Base-by-base conservation (phyloP, 2,888 invertebrate genomes). In the Polymixis flavicincta region DNA sequence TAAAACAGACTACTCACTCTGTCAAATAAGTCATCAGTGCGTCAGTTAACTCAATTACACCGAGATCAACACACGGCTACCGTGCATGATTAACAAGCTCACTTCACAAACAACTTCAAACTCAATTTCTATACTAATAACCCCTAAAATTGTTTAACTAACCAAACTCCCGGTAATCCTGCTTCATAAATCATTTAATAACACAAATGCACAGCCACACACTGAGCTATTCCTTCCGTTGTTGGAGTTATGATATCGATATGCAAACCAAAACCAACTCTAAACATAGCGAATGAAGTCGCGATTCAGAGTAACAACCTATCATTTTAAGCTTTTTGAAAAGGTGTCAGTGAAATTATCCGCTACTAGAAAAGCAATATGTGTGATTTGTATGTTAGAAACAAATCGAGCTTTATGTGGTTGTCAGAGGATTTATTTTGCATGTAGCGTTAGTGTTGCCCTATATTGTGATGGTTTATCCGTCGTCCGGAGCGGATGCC, bases 131-230 rank as follows among this genome's bases (percentile, higher is more conserved):
- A 87, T 85, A 84, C 75, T n/a, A 82, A 89, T 92, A 93, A 90
- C 91, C 89, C 86, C 88, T 90, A 94, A 92, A 93, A 90, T 93
- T 87, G 90, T 89, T 88, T 87, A 85, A 86, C 91, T 87, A 85
- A 82, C 83, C 85, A 83, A 89, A 82, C 86, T 90, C 89, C 86
- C 89, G 76, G 93, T 95, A 95, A 96, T 96, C 95, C 95, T 93
- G 92, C 91, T 93, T 93, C 95, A 96, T 96, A 96, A 96, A 96
- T 96, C 96, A 96, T 96, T 96, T 96, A 96, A 96, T 96, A 96
- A 96, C 96, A 95, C 95, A 95, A 96, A 95, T 94, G 95, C 94
- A 94, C 92, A 95, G 95, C 95, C 95, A 95, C 96, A 95, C 95
- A 94, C 95, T 94, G 94, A 95, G 95, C 95, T 93, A 91, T 94